Percentiles rank a stretch among this genome's conserved stretches.
These are phyloP conservation scores for Ornithoptera alexandrae DNA, from an alignment of 2,888 invertebrate genomes.

Conservation along the genomic window DNA sequence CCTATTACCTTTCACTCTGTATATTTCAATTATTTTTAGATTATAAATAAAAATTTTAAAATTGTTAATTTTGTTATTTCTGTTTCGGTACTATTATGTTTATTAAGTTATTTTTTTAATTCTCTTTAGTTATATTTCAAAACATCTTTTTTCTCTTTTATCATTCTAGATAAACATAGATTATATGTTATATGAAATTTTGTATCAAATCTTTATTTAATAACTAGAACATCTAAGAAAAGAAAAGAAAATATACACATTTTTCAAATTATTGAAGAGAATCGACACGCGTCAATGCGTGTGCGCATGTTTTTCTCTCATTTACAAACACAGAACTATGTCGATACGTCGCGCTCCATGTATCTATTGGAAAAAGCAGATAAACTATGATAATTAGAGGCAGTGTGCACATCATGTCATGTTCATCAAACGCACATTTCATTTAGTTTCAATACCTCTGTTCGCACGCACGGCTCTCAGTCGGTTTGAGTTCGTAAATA, in stretches of 20 bases:
- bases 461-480: constrained; percentile 46
- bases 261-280: constrained; percentile 69
- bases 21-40: too few relatives aligned
- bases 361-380: constrained; percentile 76
- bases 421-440: constrained; percentile 55
- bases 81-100: too few relatives aligned
- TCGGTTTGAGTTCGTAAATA: constrained; percentile 32
- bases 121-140: too few relatives aligned
- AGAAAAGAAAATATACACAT: constrained; percentile 51
- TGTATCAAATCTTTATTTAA: too few relatives aligned
- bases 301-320: constrained; percentile 60
- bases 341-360: constrained; percentile 70
- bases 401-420: constrained; percentile 57
- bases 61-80: too few relatives aligned
- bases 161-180: too few relatives aligned
- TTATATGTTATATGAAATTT: too few relatives aligned
- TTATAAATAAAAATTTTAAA: too few relatives aligned
- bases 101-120: too few relatives aligned
- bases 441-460: constrained; percentile 47
- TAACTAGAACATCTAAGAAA: neutral
- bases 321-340: constrained; percentile 63
- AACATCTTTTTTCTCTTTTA: too few relatives aligned
- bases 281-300: constrained; percentile 61
- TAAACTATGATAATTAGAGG: constrained; percentile 75
- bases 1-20: too few relatives aligned